Evolutionary conservation across 2,888 invertebrate species (phyloP).

Genomic region (Agonopterix alstromeriana): DNA sequence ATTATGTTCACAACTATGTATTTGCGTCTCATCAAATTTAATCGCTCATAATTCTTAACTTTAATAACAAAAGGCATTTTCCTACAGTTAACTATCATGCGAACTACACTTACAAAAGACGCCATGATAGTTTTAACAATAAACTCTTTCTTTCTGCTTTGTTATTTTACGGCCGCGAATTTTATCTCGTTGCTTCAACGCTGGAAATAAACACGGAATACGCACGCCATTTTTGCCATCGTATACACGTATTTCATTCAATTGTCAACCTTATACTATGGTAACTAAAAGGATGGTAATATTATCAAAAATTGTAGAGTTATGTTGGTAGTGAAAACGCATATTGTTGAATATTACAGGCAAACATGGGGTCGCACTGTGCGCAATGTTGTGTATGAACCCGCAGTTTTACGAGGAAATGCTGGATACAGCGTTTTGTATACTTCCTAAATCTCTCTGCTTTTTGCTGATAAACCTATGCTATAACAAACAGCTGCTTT

Average conservation of each 20-base stretch:
- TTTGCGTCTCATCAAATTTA: constrained; percentile 28
- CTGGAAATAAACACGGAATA: constrained; percentile 47
- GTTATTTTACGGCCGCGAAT: constrained; percentile 55
- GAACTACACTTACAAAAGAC: constrained; percentile 26
- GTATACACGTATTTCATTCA: constrained; percentile 30
- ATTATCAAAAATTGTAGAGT: constrained; percentile 19
- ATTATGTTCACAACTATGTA: not conserved
- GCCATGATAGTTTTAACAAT: constrained; percentile 46
- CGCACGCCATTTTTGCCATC: not conserved
- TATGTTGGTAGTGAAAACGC: constrained; percentile 33
- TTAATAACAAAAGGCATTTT: constrained; percentile 27
- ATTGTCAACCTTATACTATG: constrained; percentile 35
- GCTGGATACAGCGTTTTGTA: constrained; percentile 35
- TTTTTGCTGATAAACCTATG: constrained; percentile 15
- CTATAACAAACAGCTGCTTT: not conserved
- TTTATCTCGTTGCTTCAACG: constrained; percentile 53
- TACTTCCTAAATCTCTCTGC: constrained; percentile 7
- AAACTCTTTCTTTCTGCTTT: constrained; percentile 42
- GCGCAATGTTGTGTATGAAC: constrained; percentile 50
- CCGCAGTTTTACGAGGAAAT: constrained; percentile 45
- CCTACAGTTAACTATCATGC: constrained; percentile 33
- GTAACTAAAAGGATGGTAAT: constrained; percentile 14
- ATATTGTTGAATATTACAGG: constrained; percentile 51
- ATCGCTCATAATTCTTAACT: constrained; percentile 31
- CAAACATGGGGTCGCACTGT: constrained; percentile 50